Conservation (phyloP, 2,888 invertebrate species). For the Mythimna pallens region DNA sequence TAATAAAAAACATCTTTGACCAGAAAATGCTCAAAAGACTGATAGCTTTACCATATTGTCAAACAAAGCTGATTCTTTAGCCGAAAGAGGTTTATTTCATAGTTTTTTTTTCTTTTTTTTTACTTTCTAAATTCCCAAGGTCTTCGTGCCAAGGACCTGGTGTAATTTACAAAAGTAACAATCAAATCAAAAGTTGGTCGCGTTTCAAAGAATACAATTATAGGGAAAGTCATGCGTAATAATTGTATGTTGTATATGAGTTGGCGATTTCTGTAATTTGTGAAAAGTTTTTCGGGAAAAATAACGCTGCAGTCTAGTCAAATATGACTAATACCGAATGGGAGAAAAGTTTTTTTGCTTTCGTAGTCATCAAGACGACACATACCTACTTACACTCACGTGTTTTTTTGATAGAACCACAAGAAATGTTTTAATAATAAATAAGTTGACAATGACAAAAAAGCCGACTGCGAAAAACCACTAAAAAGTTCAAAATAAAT, state of each 20-base stretch:
- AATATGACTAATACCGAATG: constrained; percentile 14
- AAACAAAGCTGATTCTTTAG: not conserved
- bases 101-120: not conserved
- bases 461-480: no score
- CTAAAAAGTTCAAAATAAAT: no score
- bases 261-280: constrained; percentile 4
- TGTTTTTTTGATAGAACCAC: no score
- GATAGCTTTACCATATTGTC: not conserved
- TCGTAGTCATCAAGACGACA: constrained; percentile 2
- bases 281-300: not conserved
- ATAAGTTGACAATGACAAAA: no score
- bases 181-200: constrained; percentile 43
- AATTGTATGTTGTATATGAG: constrained; percentile 29
- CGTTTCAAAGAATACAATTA: constrained; percentile 41
- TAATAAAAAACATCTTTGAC: no score
- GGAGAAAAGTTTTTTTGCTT: not conserved
- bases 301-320: not conserved
- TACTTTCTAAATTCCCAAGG: constrained; percentile 40
- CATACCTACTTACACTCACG: not conserved
- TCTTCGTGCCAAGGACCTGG: constrained; percentile 15
- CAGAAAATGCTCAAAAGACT: not conserved
- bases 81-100: not conserved
- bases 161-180: constrained; percentile 45
- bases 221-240: constrained; percentile 29
- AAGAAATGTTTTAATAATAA: no score